Evolutionary conservation across 2,797 vertebrate species (phyloP), one percentile per base, ranked within the genome.

Genomic region (Epinephelus coioides): DNA sequence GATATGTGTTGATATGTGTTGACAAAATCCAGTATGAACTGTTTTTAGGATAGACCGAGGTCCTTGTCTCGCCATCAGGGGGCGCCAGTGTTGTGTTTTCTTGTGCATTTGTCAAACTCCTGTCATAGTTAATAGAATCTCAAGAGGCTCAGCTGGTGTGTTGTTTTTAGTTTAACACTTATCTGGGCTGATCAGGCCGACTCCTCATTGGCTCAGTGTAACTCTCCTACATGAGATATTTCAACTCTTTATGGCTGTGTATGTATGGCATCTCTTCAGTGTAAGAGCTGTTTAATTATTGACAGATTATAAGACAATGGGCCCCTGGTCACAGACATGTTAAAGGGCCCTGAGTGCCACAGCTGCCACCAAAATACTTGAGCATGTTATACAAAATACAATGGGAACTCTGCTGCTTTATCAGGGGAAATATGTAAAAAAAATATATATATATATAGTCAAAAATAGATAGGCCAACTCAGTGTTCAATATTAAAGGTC

Each of bases 61-160:
- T 47, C 25, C 2, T 8, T 43, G 4, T 2, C 2, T 49, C 53
- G 18, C 80, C 73, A 73, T 30, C 14, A 81, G 86, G 15, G 67
- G 81, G 76, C 25, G 30, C 46, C 80, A 76, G n/a, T 53, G 47
- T 67, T 56, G 5, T 19, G 3, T 49, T 63, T 53, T 44, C 10
- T 61, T 4, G 19, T 14, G 13, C 21, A 19, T 30, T 57, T 27
- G 17, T 50, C 43, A 62, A 23, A 43, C 61, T 15, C 19, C 17
- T 34, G 12, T 50, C 4, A 25, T 19, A 19, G 14, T 21, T 66
- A 2, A 63, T 21, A 14, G 13, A 64, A 18, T 56, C 12, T 50
- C 9, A 56, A 1, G 10, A 44, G 47, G 11, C 15, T 56, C 12
- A 27, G 23, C 17, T 62, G 38, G 4, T 59, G 51, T 69, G 51